A percentile compares a stretch with the other conserved stretches of the same genome.
Evolutionary conservation across 2,888 invertebrate genomes (phyloP).

Genomic region (Macroteleia sp.): DNA sequence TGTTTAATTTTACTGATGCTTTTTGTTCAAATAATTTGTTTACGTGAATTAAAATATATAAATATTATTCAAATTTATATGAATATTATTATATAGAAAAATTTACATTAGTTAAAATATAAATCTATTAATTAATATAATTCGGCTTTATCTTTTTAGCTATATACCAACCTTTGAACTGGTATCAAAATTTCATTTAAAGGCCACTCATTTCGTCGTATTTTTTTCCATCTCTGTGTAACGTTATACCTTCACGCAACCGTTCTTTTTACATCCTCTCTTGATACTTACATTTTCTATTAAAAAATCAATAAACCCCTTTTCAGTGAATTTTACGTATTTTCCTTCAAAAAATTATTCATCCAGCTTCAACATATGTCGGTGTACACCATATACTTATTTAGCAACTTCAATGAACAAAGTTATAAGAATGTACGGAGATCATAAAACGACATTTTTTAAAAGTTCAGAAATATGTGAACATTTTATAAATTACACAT

Average conservation of each 20-base stretch:
- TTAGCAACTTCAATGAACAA: constrained; percentile 30
- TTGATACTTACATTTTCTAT: constrained; percentile 41
- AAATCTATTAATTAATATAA: constrained; percentile 59
- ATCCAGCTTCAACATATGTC: constrained; percentile 12
- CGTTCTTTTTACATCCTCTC: constrained; percentile 28
- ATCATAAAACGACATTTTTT: constrained; percentile 24
- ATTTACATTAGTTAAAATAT: no score
- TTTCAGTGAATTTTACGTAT: constrained; percentile 25
- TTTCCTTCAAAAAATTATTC: constrained; percentile 42
- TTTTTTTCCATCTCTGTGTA: constrained; percentile 6
- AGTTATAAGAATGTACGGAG: constrained; percentile 25
- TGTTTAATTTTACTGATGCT: no score
- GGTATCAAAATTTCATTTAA: constrained; percentile 31
- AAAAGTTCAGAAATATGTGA: constrained; percentile 28
- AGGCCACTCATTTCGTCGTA: constrained; percentile 10
- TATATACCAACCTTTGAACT: neutral
- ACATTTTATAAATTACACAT: constrained; percentile 33
- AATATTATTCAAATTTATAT: no score
- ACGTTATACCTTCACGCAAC: constrained; percentile 18
- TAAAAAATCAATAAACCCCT: constrained; percentile 52
- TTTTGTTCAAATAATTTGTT: no score
- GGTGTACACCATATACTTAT: constrained; percentile 20
- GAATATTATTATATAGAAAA: no score
- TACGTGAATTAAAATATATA: no score
- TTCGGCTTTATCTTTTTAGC: constrained; percentile 4